These are phyloP conservation scores for Sandelia bainsii DNA, from an alignment of 2,797 vertebrate species.

Conservation along the genomic window DNA sequence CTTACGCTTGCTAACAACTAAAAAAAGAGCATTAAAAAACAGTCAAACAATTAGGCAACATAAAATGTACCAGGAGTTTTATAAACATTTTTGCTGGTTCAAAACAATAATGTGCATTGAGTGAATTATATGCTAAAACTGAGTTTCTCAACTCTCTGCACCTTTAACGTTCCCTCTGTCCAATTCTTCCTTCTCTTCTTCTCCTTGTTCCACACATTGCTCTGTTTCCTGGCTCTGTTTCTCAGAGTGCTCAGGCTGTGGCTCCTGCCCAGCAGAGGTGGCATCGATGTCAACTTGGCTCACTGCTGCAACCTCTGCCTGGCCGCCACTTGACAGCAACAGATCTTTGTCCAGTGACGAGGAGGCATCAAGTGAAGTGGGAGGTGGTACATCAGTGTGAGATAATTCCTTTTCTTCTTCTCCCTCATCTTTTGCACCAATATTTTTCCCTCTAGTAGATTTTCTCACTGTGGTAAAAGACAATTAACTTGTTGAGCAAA, in stretches of 20 bases:
- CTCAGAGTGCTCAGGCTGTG: not conserved
- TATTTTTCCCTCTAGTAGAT: conserved; percentile 46
- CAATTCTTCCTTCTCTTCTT: conserved; percentile 3
- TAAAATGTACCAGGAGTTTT: not conserved
- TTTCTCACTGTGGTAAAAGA: conserved; percentile 58
- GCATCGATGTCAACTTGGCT: not conserved
- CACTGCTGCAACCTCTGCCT: conserved; percentile 7
- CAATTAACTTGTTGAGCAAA: not conserved
- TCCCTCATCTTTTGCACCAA: not conserved
- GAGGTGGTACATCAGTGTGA: not conserved
- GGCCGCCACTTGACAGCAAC: not conserved
- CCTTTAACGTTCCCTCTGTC: conserved; percentile 24
- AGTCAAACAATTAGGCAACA: no score
- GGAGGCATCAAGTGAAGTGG: not conserved
- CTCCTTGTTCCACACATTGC: conserved; percentile 5
- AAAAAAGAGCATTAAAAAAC: not conserved
- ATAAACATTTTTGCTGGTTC: not conserved
- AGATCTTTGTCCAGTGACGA: not conserved
- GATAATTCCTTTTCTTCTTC: conserved; percentile 10
- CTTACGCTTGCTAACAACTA: conserved; percentile 48
- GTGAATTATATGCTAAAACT: no score
- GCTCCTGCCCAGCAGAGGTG: conserved; percentile 7
- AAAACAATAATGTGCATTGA: not conserved
- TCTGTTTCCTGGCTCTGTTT: not conserved
- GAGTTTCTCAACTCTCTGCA: not conserved